phyloP scores from a whole-genome alignment of 2,888 invertebrate genomes.

The Ectropis crepuscularia region DNA sequence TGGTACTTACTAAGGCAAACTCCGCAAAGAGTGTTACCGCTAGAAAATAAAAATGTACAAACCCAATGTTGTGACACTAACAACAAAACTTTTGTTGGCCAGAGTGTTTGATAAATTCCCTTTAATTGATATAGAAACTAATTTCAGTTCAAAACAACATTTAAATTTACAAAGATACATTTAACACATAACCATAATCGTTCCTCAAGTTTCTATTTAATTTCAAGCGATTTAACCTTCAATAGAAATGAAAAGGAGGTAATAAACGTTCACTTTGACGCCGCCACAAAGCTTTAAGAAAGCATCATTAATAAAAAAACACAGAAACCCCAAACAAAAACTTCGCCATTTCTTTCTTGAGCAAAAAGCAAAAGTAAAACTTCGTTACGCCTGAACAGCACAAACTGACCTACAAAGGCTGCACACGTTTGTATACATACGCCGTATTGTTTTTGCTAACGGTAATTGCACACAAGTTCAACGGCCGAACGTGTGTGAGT shows the following conservation, averaged over 20 bases:
- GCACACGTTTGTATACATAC: constrained; percentile 21
- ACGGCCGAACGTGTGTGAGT: constrained; percentile 48
- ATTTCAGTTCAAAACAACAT: too few species aligned
- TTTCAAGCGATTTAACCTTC: constrained; percentile 9
- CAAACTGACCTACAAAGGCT: constrained; percentile 56
- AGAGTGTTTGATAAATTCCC: too few species aligned
- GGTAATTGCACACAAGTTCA: constrained; percentile 69
- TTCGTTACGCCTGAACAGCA: constrained; percentile 26
- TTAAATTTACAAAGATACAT: too few species aligned
- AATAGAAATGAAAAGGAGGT: constrained; percentile 9
- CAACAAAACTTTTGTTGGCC: too few species aligned
- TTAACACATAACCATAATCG: constrained; percentile 7
- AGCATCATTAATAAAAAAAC: constrained; percentile 19
- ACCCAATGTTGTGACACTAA: too few species aligned
- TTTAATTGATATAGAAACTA: too few species aligned
- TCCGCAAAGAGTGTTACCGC: too few species aligned
- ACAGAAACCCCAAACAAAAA: constrained; percentile 20
- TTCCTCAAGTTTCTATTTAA: constrained; percentile 13
- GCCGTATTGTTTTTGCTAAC: constrained; percentile 62
- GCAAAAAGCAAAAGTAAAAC: constrained; percentile 35
- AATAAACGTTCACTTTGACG: constrained; percentile 16
- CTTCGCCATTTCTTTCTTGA: constrained; percentile 33
- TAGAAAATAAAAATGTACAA: too few species aligned
- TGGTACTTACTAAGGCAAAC: too few species aligned
- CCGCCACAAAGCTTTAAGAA: constrained; percentile 14